Conservation (phyloP, 23 tunicate genomes). For the Botrylloides violaceus region DNA sequence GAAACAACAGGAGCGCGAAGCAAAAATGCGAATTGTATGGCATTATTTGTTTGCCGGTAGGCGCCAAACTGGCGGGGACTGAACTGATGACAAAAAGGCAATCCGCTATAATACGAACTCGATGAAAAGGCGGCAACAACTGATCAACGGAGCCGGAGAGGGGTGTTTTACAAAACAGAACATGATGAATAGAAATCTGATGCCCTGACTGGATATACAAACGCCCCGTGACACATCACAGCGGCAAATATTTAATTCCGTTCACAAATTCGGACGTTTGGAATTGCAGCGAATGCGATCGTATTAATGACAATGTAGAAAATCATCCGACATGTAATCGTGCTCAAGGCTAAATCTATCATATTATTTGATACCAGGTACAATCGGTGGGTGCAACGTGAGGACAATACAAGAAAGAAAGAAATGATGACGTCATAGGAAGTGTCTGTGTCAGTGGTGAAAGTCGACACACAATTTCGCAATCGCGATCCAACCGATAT, state of each 20-base stretch:
- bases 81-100: background rate
- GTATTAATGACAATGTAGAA: too few species aligned
- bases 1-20: background rate
- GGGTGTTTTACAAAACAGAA: background rate
- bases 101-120: background rate
- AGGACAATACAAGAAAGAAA: too few species aligned
- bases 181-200: background rate
- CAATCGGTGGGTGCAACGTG: too few species aligned
- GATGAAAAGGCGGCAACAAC: slow-evolving; percentile 9
- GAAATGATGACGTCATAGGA: too few species aligned
- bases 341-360: too few species aligned
- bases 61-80: slow-evolving; percentile 6
- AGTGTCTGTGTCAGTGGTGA: too few species aligned
- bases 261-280: background rate
- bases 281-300: too few species aligned
- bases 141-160: slow-evolving; percentile 10
- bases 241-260: slow-evolving; percentile 1
- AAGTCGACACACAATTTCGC: too few species aligned
- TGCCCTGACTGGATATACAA: background rate
- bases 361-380: too few species aligned
- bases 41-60: slow-evolving; percentile 13
- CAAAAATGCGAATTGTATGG: slow-evolving; percentile 6
- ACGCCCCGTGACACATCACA: background rate
- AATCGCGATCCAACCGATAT: too few species aligned
- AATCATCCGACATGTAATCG: too few species aligned